Evolutionary conservation across 2,888 invertebrate genomes (phyloP).

Genomic region (Bellardia bayeri): DNA sequence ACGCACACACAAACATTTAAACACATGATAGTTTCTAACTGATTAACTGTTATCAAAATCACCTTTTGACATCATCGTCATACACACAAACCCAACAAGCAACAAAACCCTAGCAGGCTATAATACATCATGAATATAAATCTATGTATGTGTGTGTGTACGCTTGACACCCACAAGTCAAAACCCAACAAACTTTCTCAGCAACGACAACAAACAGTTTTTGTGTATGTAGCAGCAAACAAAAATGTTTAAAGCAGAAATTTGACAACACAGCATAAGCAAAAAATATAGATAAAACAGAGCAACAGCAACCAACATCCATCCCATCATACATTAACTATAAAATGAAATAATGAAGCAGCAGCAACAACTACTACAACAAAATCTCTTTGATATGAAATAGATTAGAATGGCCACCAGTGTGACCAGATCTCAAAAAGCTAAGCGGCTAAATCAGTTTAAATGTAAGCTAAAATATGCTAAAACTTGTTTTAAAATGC

Average conservation of each 20-base stretch:
- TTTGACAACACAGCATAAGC: constrained; percentile 69
- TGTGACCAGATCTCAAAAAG: no score
- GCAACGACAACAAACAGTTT: constrained; percentile 37
- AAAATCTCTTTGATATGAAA: constrained; percentile 59
- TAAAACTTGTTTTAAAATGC: no score
- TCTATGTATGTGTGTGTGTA: neutral
- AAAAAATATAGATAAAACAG: constrained; percentile 36
- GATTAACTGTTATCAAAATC: constrained; percentile 63
- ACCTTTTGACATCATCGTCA: constrained; percentile 58
- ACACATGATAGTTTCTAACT: constrained; percentile 34
- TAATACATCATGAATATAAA: constrained; percentile 16
- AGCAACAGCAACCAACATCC: constrained; percentile 16
- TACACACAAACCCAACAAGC: constrained; percentile 5
- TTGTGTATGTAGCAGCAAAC: neutral
- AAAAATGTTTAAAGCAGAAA: constrained; percentile 63
- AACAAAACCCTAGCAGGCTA: constrained; percentile 5
- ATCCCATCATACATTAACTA: constrained; percentile 21
- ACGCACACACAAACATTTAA: neutral
- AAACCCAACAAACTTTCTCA: constrained; percentile 60
- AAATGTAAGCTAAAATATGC: no score
- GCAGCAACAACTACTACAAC: constrained; percentile 19
- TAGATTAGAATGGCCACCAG: constrained; percentile 65
- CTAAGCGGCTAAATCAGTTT: no score
- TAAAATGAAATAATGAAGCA: constrained; percentile 32
- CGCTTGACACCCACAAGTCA: constrained; percentile 71